Evolutionary conservation across 1,140 invertebrate genomes (phyloP), one percentile per base, ranked within the genome.

Genomic region (Drosophila eugracilis): DNA sequence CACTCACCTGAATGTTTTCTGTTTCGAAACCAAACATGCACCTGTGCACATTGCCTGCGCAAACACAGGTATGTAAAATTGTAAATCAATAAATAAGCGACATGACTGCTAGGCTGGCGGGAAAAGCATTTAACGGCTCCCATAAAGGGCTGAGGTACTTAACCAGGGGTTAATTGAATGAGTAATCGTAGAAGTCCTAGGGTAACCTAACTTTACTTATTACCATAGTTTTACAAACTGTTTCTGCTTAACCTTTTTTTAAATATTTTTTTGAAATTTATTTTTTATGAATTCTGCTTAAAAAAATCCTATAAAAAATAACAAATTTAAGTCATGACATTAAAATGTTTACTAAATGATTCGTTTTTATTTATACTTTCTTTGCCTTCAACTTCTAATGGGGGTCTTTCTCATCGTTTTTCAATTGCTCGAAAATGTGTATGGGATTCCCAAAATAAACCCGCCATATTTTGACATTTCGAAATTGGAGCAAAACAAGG

Each of bases 401-500:
- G 55, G 17, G 60, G 36, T 52, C 63, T 36, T 3, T 19, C 26
- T 14, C 14, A 44, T 62, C 55, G 28, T 28, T 52, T 24, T 14
- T 7, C 19, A 53, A 44, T 28, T 21, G 22, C 28, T 21, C 22
- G 44, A 32, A 44, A 44, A 67, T 67, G 37, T 42, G 47, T 53
- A 45, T 34, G 45, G 47, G 22, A 37, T 17, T 42, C 49, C 45
- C 21, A 63, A 74, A 74, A 74, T 74, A 74, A 74, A 63, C 65
- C 42, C 45, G 32, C 49, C 45, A 73, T 55, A 78, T 45, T 81
- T 77, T 58, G 74, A 73, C 53, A 69, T 85, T 79, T 66, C 67
- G 83, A 88, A 85, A 86, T 62, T 85, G 78, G 81, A 85, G 77
- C 81, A 85, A 69, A 24, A 45, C 36, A 44, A 32, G 9, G 19